A percentile compares a stretch with the other conserved stretches of the same genome.
These are phyloP conservation scores for Lissonota sp. DNA, from an alignment of 2,888 invertebrate genomes.

Conservation along the genomic window DNA sequence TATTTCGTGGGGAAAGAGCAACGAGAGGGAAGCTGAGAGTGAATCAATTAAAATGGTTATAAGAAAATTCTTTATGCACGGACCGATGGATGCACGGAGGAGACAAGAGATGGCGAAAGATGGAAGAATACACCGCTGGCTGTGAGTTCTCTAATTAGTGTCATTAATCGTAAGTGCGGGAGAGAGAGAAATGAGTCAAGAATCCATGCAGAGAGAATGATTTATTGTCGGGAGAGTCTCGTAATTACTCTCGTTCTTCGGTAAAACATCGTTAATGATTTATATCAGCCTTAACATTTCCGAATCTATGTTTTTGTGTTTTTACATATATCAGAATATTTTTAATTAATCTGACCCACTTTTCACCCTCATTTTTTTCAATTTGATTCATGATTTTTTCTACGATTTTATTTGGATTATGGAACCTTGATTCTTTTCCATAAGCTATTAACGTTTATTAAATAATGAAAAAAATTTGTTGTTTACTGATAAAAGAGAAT, in stretches of 20 bases:
- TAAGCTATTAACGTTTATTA: too few species aligned
- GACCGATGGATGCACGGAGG: conserved; percentile 20
- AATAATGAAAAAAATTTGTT: too few species aligned
- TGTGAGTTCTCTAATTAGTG: conserved; percentile 65
- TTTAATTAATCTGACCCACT: too few species aligned
- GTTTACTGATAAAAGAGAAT: too few species aligned
- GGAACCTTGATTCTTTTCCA: too few species aligned
- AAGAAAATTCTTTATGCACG: conserved; percentile 46
- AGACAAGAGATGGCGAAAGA: conserved; percentile 29
- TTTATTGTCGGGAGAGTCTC: conserved; percentile 62
- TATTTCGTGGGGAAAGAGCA: conserved; percentile 35
- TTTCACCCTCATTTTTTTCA: too few species aligned
- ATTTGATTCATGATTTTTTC: too few species aligned
- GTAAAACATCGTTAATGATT: too few species aligned
- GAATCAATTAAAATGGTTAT: conserved; percentile 59
- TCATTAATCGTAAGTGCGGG: conserved; percentile 60
- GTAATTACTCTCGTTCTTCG: conserved; percentile 60
- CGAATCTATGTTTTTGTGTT: too few species aligned
- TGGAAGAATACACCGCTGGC: conserved; percentile 42
- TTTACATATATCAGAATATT: too few species aligned
- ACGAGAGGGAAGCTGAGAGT: conserved; percentile 39
- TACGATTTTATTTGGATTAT: too few species aligned
- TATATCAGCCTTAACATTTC: too few species aligned
- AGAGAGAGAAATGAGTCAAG: conserved; percentile 32
- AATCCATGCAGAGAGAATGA: conserved; percentile 62